Evolutionary conservation across 2,888 invertebrate species (phyloP), one percentile per base, ranked within the genome.

Genomic region (Parapristionchus giblindavisi): DNA sequence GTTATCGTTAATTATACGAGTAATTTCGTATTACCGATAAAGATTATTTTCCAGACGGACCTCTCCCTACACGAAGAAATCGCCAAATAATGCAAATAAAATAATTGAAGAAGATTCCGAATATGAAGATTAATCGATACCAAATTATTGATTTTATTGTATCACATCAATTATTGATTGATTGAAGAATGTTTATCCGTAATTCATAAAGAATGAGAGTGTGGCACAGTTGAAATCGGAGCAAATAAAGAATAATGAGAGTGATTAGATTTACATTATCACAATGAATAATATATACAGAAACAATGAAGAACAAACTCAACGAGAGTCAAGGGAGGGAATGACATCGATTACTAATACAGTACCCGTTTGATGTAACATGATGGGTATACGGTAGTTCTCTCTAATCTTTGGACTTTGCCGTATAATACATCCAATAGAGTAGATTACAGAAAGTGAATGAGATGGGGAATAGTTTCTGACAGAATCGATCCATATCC

Each of bases 401-500:
- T 56, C 56, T n/a, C n/a, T 68, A 82, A 60, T 85, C 84, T 68
- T 83, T 82, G 11, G 84, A 80, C 71, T 84, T 84, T 34, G 84
- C 84, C 34, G 85, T 84, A 75, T 83, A 83, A 75, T 85, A 85
- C 83, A 85, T 83, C 86, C 86, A 87, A 77, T 86, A 87, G 76
- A 85, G 81, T 27, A 85, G 79, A 77, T 87, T 87, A 76, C 79
- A 79, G 54, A 85, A 77, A 36, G 84, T 84, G 79, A 87, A 87
- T 29, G 85, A 83, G 63, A 87, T 81, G 24, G 87, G 87, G 74
- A 87, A 87, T 0, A 84, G 77, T 76, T 87, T 87, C 61, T 85
- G 86, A 72, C 86, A 86, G 73, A 87, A 85, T 75, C 85, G 83
- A 65, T 86, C 86, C 84, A 86, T 79, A 76, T 86, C 86, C 66